Evolutionary conservation across 2,113 vertebrate species (phyloP), one percentile per base, ranked within the genome.

Genomic region (Pseudopodoces humilis): DNA sequence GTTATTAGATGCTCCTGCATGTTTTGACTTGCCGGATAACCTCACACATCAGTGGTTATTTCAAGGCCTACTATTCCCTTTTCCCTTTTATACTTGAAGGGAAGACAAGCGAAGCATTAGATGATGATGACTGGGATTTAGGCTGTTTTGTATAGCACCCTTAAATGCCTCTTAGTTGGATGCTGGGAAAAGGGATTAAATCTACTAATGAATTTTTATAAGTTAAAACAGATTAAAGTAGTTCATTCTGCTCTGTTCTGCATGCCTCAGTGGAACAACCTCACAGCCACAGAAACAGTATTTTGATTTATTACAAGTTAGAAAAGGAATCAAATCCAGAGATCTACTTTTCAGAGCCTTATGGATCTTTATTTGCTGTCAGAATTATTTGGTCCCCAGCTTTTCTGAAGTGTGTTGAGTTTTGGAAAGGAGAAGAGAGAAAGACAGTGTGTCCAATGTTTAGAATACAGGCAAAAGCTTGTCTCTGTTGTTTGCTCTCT

Each of bases 191-290:
- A 92, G 35, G 72, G 60, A 78, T 94, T 86, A 88, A 86, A 88
- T 86, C 59, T 91, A 58, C 86, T 88, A 74, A 78, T 84, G 72
- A 88, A 50, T 86, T 91, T 88, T 91, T 91, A 43, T 46, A 89
- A 88, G 68, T 63, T 68, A 77, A 83, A 94, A 43, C 69, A 70
- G 70, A 83, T 89, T 72, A 43, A 92, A 92, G 19, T 64, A 77
- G 52, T 83, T 59, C 18, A 27, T 88, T 95, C 63, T 76, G 22
- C 17, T 86, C 28, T 80, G 33, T 88, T 90, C 31, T 84, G 23
- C 27, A 11, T 71, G 41, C 60, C 67, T 93, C n/a, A 49, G 70
- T 78, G 67, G 41, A 90, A 76, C 44, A 76, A 52, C 65, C 24
- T 82, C 41, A 60, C 17, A 70, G 77, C 39, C 49, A 35, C 62